These are phyloP conservation scores for Eugnorisma glareosa DNA, from an alignment of 2,888 invertebrate species.

Conservation along the genomic window DNA sequence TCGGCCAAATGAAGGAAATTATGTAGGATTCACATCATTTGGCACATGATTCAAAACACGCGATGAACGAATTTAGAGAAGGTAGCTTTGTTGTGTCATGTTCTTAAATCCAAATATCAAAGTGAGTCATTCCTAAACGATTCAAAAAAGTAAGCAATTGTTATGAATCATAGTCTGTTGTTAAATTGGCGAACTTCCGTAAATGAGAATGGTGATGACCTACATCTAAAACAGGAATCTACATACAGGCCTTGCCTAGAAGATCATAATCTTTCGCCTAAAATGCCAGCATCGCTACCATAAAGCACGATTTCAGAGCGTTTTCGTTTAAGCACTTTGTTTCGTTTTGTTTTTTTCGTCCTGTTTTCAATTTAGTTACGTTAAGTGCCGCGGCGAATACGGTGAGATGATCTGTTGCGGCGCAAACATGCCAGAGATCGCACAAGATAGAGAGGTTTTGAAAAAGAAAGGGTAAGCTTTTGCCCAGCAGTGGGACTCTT, in stretches of 20 bases:
- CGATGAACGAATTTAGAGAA: not conserved
- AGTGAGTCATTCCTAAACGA: not conserved
- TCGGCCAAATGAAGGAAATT: conserved; percentile 9
- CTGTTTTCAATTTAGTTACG: not conserved
- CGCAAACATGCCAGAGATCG: too few relatives aligned
- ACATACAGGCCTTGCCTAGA: not conserved
- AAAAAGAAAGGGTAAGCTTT: not conserved
- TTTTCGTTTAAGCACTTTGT: not conserved
- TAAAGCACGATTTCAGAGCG: not conserved
- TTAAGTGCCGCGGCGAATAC: not conserved
- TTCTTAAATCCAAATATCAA: not conserved
- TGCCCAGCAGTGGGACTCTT: not conserved
- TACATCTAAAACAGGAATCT: not conserved
- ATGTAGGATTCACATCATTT: conserved; percentile 9
- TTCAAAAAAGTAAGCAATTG: not conserved
- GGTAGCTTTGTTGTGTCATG: not conserved
- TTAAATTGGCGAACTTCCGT: not conserved
- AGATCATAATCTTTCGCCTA: conserved; percentile 13
- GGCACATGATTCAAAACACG: not conserved
- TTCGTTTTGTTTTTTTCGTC: not conserved
- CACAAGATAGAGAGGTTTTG: not conserved
- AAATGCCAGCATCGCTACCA: not conserved
- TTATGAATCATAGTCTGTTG: conserved; percentile 2
- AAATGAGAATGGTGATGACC: not conserved
- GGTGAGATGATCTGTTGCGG: not conserved